Conservation (phyloP, 2,888 invertebrate genomes). For the Dryobotodes eremita region DNA sequence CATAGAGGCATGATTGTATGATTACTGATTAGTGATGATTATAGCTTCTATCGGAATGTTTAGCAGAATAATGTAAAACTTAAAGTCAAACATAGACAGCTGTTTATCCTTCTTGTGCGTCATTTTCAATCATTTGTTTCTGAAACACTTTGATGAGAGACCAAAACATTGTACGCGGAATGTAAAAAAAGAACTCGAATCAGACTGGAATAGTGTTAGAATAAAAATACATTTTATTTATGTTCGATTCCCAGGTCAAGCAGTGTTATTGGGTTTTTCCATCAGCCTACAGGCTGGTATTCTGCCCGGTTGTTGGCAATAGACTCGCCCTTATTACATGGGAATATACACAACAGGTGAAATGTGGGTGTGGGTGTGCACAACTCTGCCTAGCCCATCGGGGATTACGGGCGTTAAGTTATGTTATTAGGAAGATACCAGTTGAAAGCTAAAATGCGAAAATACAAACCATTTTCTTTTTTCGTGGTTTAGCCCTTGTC, state of each 20-base stretch:
- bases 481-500: neutral
- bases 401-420: neutral
- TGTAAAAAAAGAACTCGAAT: neutral
- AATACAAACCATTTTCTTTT: neutral
- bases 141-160: constrained; percentile 27
- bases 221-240: no score
- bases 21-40: no score
- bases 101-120: constrained; percentile 42
- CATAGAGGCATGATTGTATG: neutral
- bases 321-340: no score
- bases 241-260: no score
- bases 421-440: neutral
- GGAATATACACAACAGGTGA: no score
- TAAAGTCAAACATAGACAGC: constrained; percentile 37
- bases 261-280: no score
- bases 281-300: no score
- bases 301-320: no score
- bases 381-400: neutral
- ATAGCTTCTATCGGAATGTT: constrained; percentile 17
- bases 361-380: no score
- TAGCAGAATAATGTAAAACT: constrained; percentile 31
- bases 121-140: constrained; percentile 37
- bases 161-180: constrained; percentile 27
- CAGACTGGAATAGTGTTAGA: no score
- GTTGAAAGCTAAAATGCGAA: neutral